Percentiles rank a stretch among this genome's conserved stretches.
Conservation (phyloP, 2,113 vertebrate species). For the Serilophus lunatus region DNA sequence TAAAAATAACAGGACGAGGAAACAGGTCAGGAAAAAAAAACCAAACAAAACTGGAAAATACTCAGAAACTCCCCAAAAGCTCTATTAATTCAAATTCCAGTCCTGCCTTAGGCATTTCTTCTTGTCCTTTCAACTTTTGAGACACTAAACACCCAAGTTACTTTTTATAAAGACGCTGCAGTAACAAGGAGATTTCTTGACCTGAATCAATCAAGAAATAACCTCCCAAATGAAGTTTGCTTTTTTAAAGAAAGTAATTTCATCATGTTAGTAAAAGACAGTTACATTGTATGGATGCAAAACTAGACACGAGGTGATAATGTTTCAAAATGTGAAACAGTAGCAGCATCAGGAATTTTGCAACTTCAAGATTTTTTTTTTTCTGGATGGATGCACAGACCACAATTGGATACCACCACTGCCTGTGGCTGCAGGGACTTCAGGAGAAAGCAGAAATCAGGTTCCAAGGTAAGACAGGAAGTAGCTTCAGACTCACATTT, state of each 20-base stretch:
- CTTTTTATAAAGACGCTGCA: neutral
- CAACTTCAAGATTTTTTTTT: neutral
- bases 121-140: neutral
- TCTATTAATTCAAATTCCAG: neutral
- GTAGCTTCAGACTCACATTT: neutral
- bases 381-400: neutral
- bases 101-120: neutral
- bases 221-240: neutral
- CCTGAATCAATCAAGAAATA: neutral
- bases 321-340: neutral
- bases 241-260: too few relatives aligned
- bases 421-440: neutral
- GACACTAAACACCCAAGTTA: neutral
- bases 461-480: neutral
- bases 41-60: neutral
- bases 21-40: neutral
- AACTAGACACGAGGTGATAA: neutral
- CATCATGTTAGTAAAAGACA: neutral
- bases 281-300: neutral
- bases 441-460: neutral
- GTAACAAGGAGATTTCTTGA: neutral
- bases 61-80: neutral
- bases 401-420: neutral
- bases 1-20: neutral
- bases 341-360: neutral